phyloP scores from a whole-genome alignment of 1,140 invertebrate species.

The Orius insidiosus region DNA sequence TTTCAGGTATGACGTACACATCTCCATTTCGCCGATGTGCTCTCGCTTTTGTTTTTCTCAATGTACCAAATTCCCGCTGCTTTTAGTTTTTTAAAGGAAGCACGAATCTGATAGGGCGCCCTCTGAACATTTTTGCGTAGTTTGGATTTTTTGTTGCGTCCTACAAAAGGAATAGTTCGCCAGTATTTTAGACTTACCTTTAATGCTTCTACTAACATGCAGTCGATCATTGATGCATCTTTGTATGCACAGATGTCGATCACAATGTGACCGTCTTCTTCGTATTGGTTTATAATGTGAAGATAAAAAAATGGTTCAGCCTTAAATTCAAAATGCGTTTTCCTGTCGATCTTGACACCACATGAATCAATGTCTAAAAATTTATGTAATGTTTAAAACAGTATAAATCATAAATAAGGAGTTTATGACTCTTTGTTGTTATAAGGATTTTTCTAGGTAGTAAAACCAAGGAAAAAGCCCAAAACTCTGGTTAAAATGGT shows the following conservation, averaged over 20 bases:
- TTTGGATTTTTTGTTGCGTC: conserved; percentile 59
- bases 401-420: background rate
- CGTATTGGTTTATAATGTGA: conserved; percentile 80
- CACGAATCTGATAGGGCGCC: conserved; percentile 52
- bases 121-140: conserved; percentile 61
- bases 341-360: conserved; percentile 45
- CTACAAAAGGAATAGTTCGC: conserved; percentile 25
- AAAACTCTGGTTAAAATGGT: too few relatives aligned
- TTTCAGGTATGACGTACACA: conserved; percentile 41
- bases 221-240: conserved; percentile 63
- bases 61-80: conserved; percentile 13
- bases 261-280: conserved; percentile 43
- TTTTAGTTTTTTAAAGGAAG: conserved; percentile 32
- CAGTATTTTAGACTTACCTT: conserved; percentile 33
- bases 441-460: background rate
- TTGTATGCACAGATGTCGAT: conserved; percentile 71
- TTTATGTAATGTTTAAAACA: background rate
- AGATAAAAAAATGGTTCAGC: conserved; percentile 67
- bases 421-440: background rate
- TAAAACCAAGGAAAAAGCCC: too few relatives aligned
- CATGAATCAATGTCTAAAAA: conserved; percentile 50
- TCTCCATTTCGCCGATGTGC: conserved; percentile 30
- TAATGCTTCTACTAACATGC: conserved; percentile 66
- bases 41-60: conserved; percentile 29
- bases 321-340: conserved; percentile 36